These are phyloP conservation scores for Cataglyphis albicans DNA, from an alignment of 2,888 invertebrate species.

Conservation along the genomic window DNA sequence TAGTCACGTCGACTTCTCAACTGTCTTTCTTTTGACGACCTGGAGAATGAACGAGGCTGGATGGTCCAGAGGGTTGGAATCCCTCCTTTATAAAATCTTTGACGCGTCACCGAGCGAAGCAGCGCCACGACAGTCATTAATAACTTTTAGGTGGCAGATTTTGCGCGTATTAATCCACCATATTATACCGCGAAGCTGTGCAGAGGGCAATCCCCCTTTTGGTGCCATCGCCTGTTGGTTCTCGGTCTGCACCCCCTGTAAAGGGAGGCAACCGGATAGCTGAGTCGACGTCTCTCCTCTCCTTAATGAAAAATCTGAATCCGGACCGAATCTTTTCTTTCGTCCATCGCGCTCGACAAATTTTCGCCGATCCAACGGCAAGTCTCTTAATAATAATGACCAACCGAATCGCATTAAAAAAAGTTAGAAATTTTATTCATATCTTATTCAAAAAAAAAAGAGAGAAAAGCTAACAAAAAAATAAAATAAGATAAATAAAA, in stretches of 20 bases:
- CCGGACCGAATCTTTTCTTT: constrained; percentile 76
- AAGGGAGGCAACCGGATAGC: constrained; percentile 80
- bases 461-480: neutral
- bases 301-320: constrained; percentile 86
- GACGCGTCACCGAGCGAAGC: constrained; percentile 80
- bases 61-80: constrained; percentile 65
- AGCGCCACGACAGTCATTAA: constrained; percentile 83
- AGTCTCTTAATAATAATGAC: constrained; percentile 69
- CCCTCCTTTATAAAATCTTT: constrained; percentile 85
- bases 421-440: constrained; percentile 10
- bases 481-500: neutral
- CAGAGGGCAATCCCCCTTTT: constrained; percentile 73
- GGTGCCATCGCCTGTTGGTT: constrained; percentile 68
- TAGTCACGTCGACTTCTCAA: constrained; percentile 68
- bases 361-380: constrained; percentile 60
- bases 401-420: constrained; percentile 27
- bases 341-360: constrained; percentile 66
- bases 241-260: constrained; percentile 68
- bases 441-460: neutral
- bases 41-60: constrained; percentile 67
- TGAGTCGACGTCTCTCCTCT: constrained; percentile 85
- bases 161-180: constrained; percentile 85
- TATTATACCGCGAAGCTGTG: constrained; percentile 82
- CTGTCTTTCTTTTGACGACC: constrained; percentile 71
- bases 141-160: constrained; percentile 86